A percentile compares a stretch with the other conserved stretches of the same genome.
Conservation (phyloP, 2,888 invertebrate species). For the Mactromeris polynyma region DNA sequence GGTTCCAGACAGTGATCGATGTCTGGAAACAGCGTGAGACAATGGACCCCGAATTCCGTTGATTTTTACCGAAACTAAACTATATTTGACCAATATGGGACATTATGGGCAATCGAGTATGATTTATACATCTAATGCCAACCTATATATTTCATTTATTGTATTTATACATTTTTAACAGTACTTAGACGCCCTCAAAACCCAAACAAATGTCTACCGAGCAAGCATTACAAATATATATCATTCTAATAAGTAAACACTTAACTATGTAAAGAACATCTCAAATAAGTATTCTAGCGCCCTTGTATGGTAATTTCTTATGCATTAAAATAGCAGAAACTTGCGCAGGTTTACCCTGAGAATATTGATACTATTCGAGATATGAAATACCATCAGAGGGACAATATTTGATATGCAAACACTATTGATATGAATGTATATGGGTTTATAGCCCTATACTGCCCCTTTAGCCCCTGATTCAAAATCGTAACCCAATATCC, state of each 20-base stretch:
- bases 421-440: constrained; percentile 23
- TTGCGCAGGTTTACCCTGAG: not conserved
- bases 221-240: not conserved
- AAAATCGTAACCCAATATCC: constrained; percentile 31
- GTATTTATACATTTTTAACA: not conserved
- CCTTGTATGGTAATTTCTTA: not conserved
- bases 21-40: not conserved
- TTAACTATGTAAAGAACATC: not conserved
- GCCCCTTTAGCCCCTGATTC: not conserved
- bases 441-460: constrained; percentile 28
- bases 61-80: not conserved
- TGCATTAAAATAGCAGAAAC: not conserved
- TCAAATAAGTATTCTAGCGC: not conserved
- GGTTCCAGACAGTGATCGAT: not conserved
- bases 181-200: not conserved
- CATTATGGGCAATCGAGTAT: not conserved
- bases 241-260: not conserved
- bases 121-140: not conserved
- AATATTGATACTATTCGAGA: not conserved
- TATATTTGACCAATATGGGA: not conserved
- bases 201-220: not conserved
- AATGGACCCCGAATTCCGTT: not conserved
- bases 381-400: not conserved
- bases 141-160: not conserved
- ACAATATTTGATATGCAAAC: constrained; percentile 38